These are phyloP conservation scores for Agrypnia vestita DNA, from an alignment of 1,140 invertebrate species.

Conservation along the genomic window DNA sequence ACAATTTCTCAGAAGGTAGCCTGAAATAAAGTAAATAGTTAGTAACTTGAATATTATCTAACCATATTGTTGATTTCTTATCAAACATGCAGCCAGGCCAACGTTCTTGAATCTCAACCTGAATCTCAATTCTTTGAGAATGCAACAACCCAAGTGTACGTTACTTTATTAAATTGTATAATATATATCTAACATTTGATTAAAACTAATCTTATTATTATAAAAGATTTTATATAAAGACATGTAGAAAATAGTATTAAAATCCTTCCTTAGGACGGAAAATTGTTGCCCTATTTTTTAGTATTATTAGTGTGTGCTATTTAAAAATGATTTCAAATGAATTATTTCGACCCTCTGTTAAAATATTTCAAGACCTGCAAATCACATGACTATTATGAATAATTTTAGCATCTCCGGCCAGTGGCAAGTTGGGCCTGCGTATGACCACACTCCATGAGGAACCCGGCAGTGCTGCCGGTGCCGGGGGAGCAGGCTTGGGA, in stretches of 20 bases:
- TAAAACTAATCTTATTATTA: not conserved
- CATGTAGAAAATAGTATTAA: too few species aligned
- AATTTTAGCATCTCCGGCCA: conserved; percentile 83
- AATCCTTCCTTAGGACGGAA: too few species aligned
- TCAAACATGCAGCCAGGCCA: conserved; percentile 87
- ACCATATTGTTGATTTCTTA: conserved; percentile 38
- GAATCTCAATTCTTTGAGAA: conserved; percentile 92
- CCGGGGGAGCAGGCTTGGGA: not conserved
- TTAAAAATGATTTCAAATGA: too few species aligned
- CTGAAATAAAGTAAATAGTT: conserved; percentile 9
- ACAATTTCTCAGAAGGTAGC: conserved; percentile 57
- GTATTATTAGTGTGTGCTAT: too few species aligned
- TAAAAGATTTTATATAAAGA: too few species aligned
- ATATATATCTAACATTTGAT: conserved; percentile 57
- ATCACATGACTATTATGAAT: not conserved
- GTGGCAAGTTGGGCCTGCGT: conserved; percentile 86
- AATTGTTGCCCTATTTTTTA: too few species aligned
- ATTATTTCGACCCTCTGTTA: too few species aligned
- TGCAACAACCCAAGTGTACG: conserved; percentile 89
- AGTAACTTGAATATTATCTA: conserved; percentile 16
- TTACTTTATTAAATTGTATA: conserved; percentile 61
- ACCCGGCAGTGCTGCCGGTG: conserved; percentile 67
- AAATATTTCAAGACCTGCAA: too few species aligned
- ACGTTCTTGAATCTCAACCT: conserved; percentile 96
- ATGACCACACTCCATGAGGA: conserved; percentile 96